These are phyloP conservation scores for Hylyphantes graminicola DNA, from an alignment of 1,140 invertebrate species.

Conservation along the genomic window DNA sequence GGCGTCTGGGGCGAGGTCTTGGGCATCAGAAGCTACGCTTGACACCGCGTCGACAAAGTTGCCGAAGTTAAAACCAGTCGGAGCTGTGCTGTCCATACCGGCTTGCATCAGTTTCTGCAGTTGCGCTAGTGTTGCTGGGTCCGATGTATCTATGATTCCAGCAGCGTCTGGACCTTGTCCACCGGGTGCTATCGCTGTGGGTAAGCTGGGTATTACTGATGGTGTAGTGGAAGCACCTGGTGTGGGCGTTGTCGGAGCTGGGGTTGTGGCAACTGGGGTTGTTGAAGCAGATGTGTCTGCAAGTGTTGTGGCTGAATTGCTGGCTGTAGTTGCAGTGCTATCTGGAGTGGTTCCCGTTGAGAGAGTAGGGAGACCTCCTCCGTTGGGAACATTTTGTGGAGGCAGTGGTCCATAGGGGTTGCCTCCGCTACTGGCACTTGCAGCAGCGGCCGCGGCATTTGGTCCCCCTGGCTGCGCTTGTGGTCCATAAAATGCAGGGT, in stretches of 20 bases:
- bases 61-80: conserved; percentile 12
- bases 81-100: background rate
- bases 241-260: background rate
- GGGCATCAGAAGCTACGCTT: background rate
- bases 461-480: too few relatives aligned
- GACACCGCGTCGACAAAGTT: background rate
- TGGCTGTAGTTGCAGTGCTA: background rate
- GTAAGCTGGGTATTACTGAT: background rate
- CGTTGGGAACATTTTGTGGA: too few relatives aligned
- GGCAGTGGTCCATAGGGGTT: background rate
- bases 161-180: background rate
- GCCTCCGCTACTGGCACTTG: background rate
- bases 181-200: background rate
- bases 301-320: background rate
- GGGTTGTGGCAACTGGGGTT: background rate
- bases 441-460: background rate
- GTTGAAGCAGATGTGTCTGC: background rate
- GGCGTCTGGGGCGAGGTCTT: background rate
- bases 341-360: background rate
- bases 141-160: background rate
- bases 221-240: background rate
- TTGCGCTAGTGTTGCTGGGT: background rate
- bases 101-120: background rate
- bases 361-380: too few relatives aligned
- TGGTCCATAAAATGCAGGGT: too few relatives aligned